Evolutionary conservation across 2,797 vertebrate species (phyloP), one percentile per base, ranked within the genome.

Genomic region (Dermochelys coriacea): DNA sequence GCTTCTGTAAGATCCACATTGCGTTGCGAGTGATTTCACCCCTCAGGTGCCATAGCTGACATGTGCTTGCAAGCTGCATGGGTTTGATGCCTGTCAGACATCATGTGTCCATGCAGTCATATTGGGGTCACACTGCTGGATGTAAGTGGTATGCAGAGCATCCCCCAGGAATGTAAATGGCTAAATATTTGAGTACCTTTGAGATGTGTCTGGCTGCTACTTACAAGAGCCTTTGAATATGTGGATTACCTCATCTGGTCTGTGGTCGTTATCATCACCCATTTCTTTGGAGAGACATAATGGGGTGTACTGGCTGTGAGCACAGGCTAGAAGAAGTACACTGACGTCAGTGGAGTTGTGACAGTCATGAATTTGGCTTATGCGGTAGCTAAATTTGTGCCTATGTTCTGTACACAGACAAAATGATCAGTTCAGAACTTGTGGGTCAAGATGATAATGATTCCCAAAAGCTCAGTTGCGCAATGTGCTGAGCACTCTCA

Each of bases 281-380:
- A 2, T 75, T 91, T 19, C 75, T 87, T 82, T 87, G 50, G 74
- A 87, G 85, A 86, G 51, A 80, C 57, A 5, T 82, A 50, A 25
- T 25, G 25, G 71, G 7, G 16, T 27, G 21, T 45, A 25, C 41
- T 45, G 12, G 41, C 41, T 74, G 68, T 64, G 78, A 52, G 19
- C 29, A 75, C 83, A 89, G 94, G 47, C 41, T 91, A 12, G 25
- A 78, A 64, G 71, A 91, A 91, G 87, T 85, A 85, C 88, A 89
- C 55, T 87, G 61, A 79, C 49, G 27, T 54, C 80, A 47, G 6
- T 89, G 84, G 82, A 51, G 8, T 2, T 45, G 12, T 50, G 47
- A 74, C 12, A 7, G 51, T 75, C 87, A 25, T 87, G 31, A 91
- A 84, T 51, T 82, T 54, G 94, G 6, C 47, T 87, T 6, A 18